Conservation (phyloP, 2,797 vertebrate species). For the Pteronotus mesoamericanus region DNA sequence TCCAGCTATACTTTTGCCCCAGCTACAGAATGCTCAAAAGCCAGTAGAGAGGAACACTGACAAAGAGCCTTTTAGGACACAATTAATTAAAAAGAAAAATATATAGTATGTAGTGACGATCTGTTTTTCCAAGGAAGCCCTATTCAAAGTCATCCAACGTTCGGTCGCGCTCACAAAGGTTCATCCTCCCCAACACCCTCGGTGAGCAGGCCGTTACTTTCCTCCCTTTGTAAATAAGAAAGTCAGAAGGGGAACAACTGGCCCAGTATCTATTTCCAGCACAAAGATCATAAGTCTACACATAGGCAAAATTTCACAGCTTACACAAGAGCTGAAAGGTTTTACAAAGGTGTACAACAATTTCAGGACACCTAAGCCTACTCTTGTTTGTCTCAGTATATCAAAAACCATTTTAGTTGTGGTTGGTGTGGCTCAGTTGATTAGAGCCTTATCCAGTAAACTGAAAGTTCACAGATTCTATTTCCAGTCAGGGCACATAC, state of each 20-base stretch:
- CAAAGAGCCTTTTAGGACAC: background rate
- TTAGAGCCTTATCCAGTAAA: background rate
- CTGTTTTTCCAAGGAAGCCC: background rate
- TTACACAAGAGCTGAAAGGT: background rate
- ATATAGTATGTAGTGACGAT: background rate
- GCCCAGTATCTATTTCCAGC: background rate
- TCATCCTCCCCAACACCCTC: background rate
- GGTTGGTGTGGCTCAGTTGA: background rate
- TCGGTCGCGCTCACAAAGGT: background rate
- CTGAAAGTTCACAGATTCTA: background rate
- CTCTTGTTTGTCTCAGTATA: background rate
- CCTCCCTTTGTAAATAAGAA: background rate
- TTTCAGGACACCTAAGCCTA: background rate
- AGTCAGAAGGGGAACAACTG: background rate
- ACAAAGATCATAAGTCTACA: background rate
- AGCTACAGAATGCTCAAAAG: background rate
- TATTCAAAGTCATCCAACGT: background rate
- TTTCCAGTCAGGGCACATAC: background rate
- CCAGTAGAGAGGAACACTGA: background rate
- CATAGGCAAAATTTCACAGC: background rate
- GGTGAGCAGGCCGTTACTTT: background rate
- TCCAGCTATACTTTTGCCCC: background rate
- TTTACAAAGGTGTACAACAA: background rate
- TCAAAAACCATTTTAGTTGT: background rate
- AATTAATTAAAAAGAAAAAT: background rate